Evolutionary conservation across 2,113 vertebrate genomes (phyloP).

Genomic region (Siniperca knerii): DNA sequence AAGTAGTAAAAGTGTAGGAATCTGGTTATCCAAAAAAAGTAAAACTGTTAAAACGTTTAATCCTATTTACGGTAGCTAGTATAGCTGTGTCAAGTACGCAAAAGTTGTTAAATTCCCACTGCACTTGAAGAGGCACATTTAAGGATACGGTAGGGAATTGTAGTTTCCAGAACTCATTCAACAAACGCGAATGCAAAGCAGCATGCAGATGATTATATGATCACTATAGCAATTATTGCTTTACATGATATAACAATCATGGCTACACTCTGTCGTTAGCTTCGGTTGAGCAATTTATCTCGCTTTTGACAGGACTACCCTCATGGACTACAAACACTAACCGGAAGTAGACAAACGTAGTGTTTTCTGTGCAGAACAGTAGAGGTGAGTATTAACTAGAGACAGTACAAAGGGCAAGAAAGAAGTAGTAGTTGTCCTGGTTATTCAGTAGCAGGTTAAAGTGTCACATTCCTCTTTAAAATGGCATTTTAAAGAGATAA

Average conservation of each 20-base stretch:
- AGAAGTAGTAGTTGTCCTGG: neutral
- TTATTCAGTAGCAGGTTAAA: neutral
- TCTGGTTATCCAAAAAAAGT: neutral
- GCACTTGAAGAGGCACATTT: accelerated
- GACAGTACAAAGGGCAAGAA: slow-evolving; percentile 58
- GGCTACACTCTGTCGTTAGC: neutral
- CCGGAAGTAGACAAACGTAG: slow-evolving; percentile 62
- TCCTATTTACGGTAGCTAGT: neutral
- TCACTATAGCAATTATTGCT: accelerated
- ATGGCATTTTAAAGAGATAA: neutral
- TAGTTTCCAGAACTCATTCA: slow-evolving; percentile 42
- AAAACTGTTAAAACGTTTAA: neutral
- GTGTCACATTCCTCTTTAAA: neutral
- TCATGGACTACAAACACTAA: slow-evolving; percentile 46
- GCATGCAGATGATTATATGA: neutral
- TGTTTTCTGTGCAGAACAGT: neutral
- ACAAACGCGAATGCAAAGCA: neutral
- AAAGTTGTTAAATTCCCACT: neutral
- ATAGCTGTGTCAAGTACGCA: accelerated
- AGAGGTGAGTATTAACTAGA: slow-evolving; percentile 45
- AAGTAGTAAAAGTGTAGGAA: neutral
- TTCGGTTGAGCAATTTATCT: neutral
- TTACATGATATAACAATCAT: accelerated
- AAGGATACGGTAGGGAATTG: slow-evolving; percentile 32
- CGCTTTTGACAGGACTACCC: neutral